Conservation (phyloP, 2,888 invertebrate species). For the Euphydryas editha region DNA sequence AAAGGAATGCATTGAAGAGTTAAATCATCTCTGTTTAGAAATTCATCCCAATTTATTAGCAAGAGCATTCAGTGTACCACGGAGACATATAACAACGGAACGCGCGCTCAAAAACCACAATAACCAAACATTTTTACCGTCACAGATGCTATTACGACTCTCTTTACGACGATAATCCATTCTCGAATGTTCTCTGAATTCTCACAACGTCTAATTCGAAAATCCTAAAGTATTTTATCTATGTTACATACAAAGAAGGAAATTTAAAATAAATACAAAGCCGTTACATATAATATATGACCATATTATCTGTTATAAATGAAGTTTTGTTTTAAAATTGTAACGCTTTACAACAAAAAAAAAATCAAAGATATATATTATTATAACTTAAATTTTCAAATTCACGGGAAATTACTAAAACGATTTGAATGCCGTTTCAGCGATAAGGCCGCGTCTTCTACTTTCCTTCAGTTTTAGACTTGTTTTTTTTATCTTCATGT, state of each 20-base stretch:
- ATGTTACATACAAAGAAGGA: constrained; percentile 54
- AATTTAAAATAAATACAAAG: background rate
- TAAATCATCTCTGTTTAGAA: constrained; percentile 18
- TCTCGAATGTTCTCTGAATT: constrained; percentile 66
- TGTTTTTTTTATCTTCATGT: no score
- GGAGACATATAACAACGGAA: constrained; percentile 48
- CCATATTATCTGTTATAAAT: no score
- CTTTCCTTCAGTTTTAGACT: no score
- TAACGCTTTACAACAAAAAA: no score
- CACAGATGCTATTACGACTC: constrained; percentile 53
- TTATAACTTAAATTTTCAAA: no score
- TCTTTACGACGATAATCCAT: constrained; percentile 75
- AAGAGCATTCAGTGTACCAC: constrained; percentile 42
- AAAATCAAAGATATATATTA: no score
- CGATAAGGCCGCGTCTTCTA: no score
- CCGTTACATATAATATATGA: no score
- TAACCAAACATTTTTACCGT: constrained; percentile 68
- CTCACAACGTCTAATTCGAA: constrained; percentile 28
- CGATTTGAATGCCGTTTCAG: no score
- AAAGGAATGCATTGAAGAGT: background rate
- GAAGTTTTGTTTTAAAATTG: no score
- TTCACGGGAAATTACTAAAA: no score
- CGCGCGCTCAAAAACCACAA: constrained; percentile 58
- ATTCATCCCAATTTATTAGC: constrained; percentile 37
- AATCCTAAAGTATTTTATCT: constrained; percentile 39